These are phyloP conservation scores for Laupala kohalensis DNA, from an alignment of 1,140 invertebrate species.

Conservation along the genomic window DNA sequence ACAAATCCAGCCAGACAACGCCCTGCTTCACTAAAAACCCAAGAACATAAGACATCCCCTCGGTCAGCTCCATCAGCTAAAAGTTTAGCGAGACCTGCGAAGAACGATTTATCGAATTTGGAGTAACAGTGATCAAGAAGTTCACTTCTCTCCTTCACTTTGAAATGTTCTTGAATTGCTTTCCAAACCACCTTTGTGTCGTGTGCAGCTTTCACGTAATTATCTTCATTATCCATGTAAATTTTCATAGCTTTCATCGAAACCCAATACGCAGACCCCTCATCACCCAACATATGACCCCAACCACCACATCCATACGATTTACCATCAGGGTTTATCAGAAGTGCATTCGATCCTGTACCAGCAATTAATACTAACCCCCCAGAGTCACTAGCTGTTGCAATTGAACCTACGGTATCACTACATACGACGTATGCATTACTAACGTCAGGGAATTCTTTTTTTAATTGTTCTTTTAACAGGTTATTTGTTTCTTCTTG, in stretches of 20 bases:
- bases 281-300: constrained; percentile 90
- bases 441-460: constrained; percentile 46
- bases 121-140: constrained; percentile 66
- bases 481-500: constrained; percentile 61
- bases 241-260: constrained; percentile 71
- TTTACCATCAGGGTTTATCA: constrained; percentile 72
- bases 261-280: constrained; percentile 88
- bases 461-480: constrained; percentile 45
- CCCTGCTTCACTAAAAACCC: constrained; percentile 69
- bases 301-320: constrained; percentile 80
- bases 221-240: constrained; percentile 80
- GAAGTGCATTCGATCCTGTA: constrained; percentile 79
- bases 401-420: constrained; percentile 75
- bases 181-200: constrained; percentile 55
- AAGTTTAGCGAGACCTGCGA: constrained; percentile 61
- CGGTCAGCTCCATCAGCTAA: constrained; percentile 50
- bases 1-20: constrained; percentile 57
- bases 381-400: constrained; percentile 53
- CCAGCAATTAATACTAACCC: constrained; percentile 91
- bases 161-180: constrained; percentile 65
- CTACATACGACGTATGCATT: constrained; percentile 54
- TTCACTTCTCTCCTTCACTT: constrained; percentile 45
- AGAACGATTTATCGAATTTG: constrained; percentile 70
- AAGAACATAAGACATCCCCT: constrained; percentile 54
- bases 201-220: constrained; percentile 47